Evolutionary conservation across 2,113 vertebrate genomes (phyloP), one percentile per base, ranked within the genome.

Genomic region (Pogona vitticeps): DNA sequence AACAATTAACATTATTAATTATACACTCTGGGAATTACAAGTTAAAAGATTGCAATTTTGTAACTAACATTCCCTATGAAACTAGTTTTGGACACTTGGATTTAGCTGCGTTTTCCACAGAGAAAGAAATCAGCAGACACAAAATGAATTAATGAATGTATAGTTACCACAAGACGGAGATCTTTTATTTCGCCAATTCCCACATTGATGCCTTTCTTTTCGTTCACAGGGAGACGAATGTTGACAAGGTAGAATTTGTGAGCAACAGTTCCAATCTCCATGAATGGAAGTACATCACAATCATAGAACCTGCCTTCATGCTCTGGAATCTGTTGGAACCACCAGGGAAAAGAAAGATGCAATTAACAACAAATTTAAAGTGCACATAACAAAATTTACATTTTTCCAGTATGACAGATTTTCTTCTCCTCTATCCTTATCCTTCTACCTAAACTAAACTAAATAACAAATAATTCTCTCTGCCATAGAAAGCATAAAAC

Each of bases 171-270:
- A 0, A 99, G 93, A n/a, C 94, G 97, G 88, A 99, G 97, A 89
- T 99, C 98, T 91, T 97, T 98, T 92, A 99, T 98, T 90, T 99
- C 98, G 1, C 99, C 99, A 0, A 99, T 99, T 65, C 98, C 98
- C 80, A 99, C 95, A 1, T 99, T 99, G 76, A 99, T 91, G 87
- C 97, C 98, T 93, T 98, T 98, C 86, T 96, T 97, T 82, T 98
- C 98, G 2, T 97, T 98, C 59, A 99, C 98, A 0, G 98, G 99
- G 52, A 99, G 96, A 2, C 98, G 97, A 91, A 99, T 98, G 95
- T 99, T 99, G 88, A 99, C 95, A 58, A 99, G 98, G 88, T 99
- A 99, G 93, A 97, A 99, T 82, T 99, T 99, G 91, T 99, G 99
- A 33, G 97, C 96, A 87, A 99, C 98, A 0, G 97, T 98, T 59